Evolutionary conservation across 1,140 invertebrate species (phyloP).

Genomic region (Atta colombica): DNA sequence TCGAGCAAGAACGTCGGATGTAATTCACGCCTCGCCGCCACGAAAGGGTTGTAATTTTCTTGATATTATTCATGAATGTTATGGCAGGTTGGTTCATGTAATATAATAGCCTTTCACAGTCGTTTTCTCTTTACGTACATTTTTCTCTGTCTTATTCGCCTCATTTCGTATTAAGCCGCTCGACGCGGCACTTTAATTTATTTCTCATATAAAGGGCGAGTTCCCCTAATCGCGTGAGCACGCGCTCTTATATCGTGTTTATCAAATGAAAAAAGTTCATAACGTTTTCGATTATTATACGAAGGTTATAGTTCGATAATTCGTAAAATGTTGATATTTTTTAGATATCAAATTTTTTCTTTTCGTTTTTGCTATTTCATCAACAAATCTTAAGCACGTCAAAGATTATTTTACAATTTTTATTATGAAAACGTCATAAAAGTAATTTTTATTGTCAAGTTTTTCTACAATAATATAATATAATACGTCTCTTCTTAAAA

Average conservation of each 20-base stretch:
- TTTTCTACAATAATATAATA: background rate
- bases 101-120: conserved; percentile 40
- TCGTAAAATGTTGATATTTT: background rate
- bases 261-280: conserved; percentile 36
- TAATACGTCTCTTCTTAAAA: background rate
- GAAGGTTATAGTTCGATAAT: conserved; percentile 41
- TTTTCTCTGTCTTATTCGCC: conserved; percentile 58
- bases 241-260: conserved; percentile 32
- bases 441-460: background rate
- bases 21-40: conserved; percentile 55
- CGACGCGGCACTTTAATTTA: conserved; percentile 44
- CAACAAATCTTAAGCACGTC: background rate
- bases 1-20: conserved; percentile 56
- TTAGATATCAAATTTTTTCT: background rate
- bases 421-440: background rate
- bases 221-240: conserved; percentile 52
- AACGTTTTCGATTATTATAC: conserved; percentile 30
- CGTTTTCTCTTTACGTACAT: conserved; percentile 45
- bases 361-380: background rate
- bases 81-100: conserved; percentile 53
- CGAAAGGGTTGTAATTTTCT: conserved; percentile 61
- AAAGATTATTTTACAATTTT: background rate
- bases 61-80: conserved; percentile 61
- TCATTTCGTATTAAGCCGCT: conserved; percentile 48
- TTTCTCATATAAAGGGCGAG: conserved; percentile 43